Conservation (phyloP, 2,888 invertebrate species). For the Torymus auratus region DNA sequence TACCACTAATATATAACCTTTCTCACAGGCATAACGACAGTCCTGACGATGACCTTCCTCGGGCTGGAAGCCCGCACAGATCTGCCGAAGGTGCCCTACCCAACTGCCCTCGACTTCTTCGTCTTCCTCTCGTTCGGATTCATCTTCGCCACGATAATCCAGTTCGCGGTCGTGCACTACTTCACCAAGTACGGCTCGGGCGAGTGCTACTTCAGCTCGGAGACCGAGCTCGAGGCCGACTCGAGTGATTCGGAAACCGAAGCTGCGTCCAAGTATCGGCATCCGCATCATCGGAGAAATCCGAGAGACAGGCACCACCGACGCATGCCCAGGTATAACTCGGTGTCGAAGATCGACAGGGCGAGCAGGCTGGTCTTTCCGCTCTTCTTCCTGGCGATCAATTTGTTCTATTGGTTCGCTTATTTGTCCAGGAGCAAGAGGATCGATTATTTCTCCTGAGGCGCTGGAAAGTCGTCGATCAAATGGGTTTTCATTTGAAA, state of each 20-base stretch:
- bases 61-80: constrained; percentile 89
- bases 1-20: no score
- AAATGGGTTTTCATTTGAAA: neutral
- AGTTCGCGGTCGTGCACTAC: constrained; percentile 91
- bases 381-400: constrained; percentile 85
- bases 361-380: constrained; percentile 87
- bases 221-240: constrained; percentile 79
- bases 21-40: constrained; percentile 86
- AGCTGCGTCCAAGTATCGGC: constrained; percentile 4
- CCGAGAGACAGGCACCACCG: constrained; percentile 63
- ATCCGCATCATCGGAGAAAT: constrained; percentile 58
- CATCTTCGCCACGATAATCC: constrained; percentile 88
- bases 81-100: constrained; percentile 90
- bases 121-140: constrained; percentile 89
- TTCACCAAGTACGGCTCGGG: constrained; percentile 91
- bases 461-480: neutral
- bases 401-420: constrained; percentile 88
- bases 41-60: constrained; percentile 90
- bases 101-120: constrained; percentile 91
- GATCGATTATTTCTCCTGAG: constrained; percentile 72
- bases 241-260: constrained; percentile 46
- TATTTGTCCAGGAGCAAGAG: constrained; percentile 83
- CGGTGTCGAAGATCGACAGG: constrained; percentile 88
- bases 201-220: constrained; percentile 85
- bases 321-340: constrained; percentile 84